phyloP scores from a whole-genome alignment of 2,888 invertebrate species.

The Harpalus rubripes region DNA sequence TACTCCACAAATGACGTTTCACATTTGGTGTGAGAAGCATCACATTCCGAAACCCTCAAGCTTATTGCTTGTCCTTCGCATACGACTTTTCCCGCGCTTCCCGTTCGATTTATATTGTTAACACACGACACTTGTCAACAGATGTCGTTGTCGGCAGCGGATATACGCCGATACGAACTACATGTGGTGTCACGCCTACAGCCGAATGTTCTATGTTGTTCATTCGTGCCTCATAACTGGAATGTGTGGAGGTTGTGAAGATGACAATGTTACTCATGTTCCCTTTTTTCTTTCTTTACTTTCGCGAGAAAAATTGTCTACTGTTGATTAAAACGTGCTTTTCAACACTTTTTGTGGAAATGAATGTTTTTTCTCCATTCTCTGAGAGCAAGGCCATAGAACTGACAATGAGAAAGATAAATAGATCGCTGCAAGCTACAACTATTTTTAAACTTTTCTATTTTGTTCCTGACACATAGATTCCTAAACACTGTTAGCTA shows the following conservation, averaged over 20 bases:
- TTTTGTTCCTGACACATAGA: neutral
- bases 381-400: neutral
- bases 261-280: conserved; percentile 44
- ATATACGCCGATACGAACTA: conserved; percentile 17
- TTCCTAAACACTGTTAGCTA: neutral
- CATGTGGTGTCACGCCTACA: conserved; percentile 1
- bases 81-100: conserved; percentile 44
- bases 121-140: conserved; percentile 56
- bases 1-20: neutral
- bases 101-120: conserved; percentile 60
- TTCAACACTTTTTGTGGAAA: conserved; percentile 2
- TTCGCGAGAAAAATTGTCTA: conserved; percentile 33
- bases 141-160: conserved; percentile 58
- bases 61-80: conserved; percentile 49
- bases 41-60: neutral
- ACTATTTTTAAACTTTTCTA: neutral
- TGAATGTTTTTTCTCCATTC: neutral
- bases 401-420: conserved; percentile 5
- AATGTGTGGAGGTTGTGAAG: neutral
- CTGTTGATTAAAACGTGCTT: conserved; percentile 32
- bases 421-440: neutral
- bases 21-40: neutral
- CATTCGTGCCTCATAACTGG: neutral
- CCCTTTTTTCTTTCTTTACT: conserved; percentile 19
- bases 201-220: neutral